Base-by-base conservation (phyloP, 2,888 invertebrate genomes). In the Caenorhabditis sp. region DNA sequence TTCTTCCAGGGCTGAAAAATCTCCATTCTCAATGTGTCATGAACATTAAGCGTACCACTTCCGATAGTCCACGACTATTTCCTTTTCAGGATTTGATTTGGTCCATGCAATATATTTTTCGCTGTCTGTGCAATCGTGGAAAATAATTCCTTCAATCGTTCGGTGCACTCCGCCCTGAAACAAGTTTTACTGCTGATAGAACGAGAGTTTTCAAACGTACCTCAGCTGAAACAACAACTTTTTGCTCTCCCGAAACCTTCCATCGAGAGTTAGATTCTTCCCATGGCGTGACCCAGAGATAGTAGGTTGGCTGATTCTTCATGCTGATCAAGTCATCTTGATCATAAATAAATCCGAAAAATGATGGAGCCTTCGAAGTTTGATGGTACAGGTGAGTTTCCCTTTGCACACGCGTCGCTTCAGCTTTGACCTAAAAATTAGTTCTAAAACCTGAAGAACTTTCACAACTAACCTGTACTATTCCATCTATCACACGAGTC, bases 81-180 rank as follows among this genome's bases (percentile, higher is more conserved):
- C 28, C 19, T 16, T 10, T 12, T 28, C 44, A 6, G 51, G 68
- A 8, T 24, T 22, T 14, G 35, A 19, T 49, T 51, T 22, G 0
- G 68, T 54, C 68, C 68, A 68, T 16, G 51, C 68, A 16, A 38
- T 24, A 35, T 68, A 68, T 12, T 16, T n/a, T 19, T 38, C 51
- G 19, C 2, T 31, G 7, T 12, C 31, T 19, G 49, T 6, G 4
- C 22, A 6, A 26, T 35, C n/a, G 22, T 10, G n/a, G n/a, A 54
- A 54, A 51, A 68, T 35, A 14, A 68, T 38, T 49, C 68, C 68
- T 51, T 35, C 19, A 14, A 68, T 22, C n/a, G n/a, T 31, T 58
- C 58, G 49, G 19, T 58, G n/a, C 7, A 16, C 5, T 31, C 6
- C 16, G 28, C n/a, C 26, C 54, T 54, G 12, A 54, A 54, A 54